These are phyloP conservation scores for Notoglanidium macrostoma DNA, from an alignment of 2,797 vertebrate genomes.

Conservation along the genomic window DNA sequence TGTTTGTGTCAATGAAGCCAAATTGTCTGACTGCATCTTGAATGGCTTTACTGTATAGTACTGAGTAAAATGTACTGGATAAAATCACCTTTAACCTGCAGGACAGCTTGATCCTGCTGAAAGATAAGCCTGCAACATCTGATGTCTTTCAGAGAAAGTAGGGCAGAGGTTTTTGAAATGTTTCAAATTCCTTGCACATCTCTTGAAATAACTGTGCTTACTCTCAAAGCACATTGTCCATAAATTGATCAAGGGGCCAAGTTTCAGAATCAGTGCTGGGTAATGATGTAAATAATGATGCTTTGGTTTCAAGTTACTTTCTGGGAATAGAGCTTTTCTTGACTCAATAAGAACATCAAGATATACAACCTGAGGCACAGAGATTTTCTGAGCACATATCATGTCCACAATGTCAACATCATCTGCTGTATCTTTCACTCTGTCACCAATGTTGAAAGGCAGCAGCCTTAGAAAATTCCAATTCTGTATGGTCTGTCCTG, in stretches of 20 bases:
- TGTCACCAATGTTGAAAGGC: conserved; percentile 40
- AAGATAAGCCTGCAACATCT: conserved; percentile 47
- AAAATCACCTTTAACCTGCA: conserved; percentile 37
- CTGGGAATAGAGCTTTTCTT: background rate
- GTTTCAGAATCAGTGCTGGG: conserved; percentile 49
- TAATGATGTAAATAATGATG: conserved; percentile 45
- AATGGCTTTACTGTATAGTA: conserved; percentile 34
- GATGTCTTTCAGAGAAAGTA: conserved; percentile 36
- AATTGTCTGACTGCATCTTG: conserved; percentile 25
- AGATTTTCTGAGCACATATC: conserved; percentile 45
- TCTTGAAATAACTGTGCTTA: conserved; percentile 50
- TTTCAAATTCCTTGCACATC: background rate
- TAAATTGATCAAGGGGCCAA: conserved; percentile 48
- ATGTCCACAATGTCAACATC: conserved; percentile 47
- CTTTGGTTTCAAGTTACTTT: background rate
- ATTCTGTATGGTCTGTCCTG: conserved; percentile 29
- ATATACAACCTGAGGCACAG: conserved; percentile 33
- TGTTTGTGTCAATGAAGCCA: conserved; percentile 24
- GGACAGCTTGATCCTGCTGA: background rate
- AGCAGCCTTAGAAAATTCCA: conserved; percentile 38
- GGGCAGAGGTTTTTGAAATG: conserved; percentile 7
- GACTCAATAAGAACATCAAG: conserved; percentile 47
- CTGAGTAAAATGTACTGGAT: conserved; percentile 34
- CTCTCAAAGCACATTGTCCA: conserved; percentile 51
- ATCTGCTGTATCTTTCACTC: conserved; percentile 21